phyloP scores from a whole-genome alignment of 2,888 invertebrate species.

The Drosophila anomelani region DNA sequence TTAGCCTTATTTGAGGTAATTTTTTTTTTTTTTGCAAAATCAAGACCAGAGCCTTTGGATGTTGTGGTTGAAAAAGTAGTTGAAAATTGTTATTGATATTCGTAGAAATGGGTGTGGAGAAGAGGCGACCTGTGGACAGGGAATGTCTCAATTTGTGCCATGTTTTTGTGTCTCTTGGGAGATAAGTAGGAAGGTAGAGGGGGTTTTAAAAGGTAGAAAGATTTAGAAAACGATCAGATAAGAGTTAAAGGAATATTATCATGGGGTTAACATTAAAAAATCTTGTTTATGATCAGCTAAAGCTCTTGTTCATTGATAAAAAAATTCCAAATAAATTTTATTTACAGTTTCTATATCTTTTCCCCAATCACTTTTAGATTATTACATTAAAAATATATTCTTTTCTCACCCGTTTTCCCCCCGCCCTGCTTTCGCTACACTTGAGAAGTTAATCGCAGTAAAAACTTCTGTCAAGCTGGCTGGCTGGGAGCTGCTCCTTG shows the following conservation, averaged over 20 bases:
- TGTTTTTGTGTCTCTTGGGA: slow-evolving; percentile 4
- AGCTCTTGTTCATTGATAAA: background rate
- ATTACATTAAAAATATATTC: background rate
- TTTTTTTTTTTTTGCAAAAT: slow-evolving; percentile 39
- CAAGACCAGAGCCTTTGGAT: slow-evolving; percentile 40
- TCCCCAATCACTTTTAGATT: background rate
- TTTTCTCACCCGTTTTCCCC: background rate
- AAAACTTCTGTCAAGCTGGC: slow-evolving; percentile 25
- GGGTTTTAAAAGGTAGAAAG: no score
- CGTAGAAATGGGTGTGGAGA: slow-evolving; percentile 7
- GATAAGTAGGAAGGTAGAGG: background rate
- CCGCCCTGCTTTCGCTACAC: background rate
- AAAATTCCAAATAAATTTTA: background rate
- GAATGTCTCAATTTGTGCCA: slow-evolving; percentile 60
- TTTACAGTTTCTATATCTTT: background rate
- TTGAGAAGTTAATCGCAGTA: slow-evolving; percentile 10
- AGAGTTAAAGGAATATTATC: background rate
- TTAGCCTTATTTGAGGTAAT: slow-evolving; percentile 50
- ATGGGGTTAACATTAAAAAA: background rate
- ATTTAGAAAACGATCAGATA: background rate
- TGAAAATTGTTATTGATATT: slow-evolving; percentile 77
- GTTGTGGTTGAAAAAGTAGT: slow-evolving; percentile 53
- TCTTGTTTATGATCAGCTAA: background rate
- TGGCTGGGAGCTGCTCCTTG: slow-evolving; percentile 19
- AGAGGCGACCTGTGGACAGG: slow-evolving; percentile 9